Conservation (phyloP, 2,888 invertebrate species). For the Morpho helenor region DNA sequence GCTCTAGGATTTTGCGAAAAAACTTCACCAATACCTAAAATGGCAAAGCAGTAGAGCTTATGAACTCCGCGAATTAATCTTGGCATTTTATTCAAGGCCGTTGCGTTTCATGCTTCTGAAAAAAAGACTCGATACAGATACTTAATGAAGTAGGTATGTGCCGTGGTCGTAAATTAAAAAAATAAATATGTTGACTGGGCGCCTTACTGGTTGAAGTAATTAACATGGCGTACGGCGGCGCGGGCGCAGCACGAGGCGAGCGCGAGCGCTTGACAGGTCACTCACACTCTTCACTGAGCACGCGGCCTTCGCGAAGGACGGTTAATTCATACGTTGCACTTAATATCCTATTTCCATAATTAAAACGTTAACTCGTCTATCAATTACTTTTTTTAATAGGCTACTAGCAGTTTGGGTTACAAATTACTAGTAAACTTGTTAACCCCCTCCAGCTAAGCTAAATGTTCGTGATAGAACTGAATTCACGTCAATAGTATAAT, state of each 20-base stretch:
- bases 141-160: conserved; percentile 56
- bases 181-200: conserved; percentile 64
- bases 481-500: too few species aligned
- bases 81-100: conserved; percentile 64
- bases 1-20: conserved; percentile 64
- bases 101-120: conserved; percentile 35
- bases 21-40: conserved; percentile 64
- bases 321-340: conserved; percentile 35
- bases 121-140: conserved; percentile 47
- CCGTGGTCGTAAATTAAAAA: conserved; percentile 58
- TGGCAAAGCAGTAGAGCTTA: conserved; percentile 57
- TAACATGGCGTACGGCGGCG: conserved; percentile 59
- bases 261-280: conserved; percentile 52
- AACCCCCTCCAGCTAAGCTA: too few species aligned
- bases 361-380: conserved; percentile 16
- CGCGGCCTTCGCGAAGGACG: conserved; percentile 68
- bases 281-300: conserved; percentile 50
- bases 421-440: too few species aligned
- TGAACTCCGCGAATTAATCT: conserved; percentile 60
- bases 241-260: conserved; percentile 43
- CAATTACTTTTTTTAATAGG: background rate
- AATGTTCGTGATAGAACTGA: too few species aligned
- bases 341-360: conserved; percentile 23
- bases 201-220: conserved; percentile 72
- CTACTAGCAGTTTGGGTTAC: too few species aligned